phyloP scores from a whole-genome alignment of 2,797 vertebrate species.

The Lophotriccus pileatus region DNA sequence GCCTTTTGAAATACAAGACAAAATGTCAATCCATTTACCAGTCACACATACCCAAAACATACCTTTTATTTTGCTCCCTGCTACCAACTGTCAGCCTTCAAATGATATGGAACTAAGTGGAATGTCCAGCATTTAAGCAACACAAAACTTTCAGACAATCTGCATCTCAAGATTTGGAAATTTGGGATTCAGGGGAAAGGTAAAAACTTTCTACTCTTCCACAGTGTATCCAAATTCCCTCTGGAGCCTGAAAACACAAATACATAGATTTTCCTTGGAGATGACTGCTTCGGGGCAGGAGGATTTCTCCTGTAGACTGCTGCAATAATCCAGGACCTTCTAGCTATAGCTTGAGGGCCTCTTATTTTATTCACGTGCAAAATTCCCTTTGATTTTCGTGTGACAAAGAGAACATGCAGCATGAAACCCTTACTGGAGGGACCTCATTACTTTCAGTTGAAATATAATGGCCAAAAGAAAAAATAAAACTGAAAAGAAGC shows the following conservation, averaged over 20 bases:
- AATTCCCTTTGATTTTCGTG: neutral
- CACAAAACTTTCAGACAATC: neutral
- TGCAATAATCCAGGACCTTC: neutral
- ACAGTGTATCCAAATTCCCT: neutral
- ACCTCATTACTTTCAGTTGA: neutral
- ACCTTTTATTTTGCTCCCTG: neutral
- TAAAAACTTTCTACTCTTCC: neutral
- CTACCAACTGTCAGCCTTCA: neutral
- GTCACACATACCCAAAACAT: neutral
- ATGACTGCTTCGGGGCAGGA: neutral
- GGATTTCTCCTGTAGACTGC: neutral
- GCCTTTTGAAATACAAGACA: constrained; percentile 48
- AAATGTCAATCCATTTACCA: constrained; percentile 35
- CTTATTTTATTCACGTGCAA: neutral
- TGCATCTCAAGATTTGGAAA: neutral
- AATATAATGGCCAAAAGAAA: neutral
- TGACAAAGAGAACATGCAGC: neutral
- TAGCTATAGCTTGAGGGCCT: neutral
- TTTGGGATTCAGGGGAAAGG: neutral
- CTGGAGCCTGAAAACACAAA: neutral
- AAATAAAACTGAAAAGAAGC: neutral
- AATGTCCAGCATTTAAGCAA: neutral
- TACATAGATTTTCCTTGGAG: neutral
- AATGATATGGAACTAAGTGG: neutral
- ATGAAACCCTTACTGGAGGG: neutral